Evolutionary conservation across 2,888 invertebrate species (phyloP).

Genomic region (Cephus rjabovi): DNA sequence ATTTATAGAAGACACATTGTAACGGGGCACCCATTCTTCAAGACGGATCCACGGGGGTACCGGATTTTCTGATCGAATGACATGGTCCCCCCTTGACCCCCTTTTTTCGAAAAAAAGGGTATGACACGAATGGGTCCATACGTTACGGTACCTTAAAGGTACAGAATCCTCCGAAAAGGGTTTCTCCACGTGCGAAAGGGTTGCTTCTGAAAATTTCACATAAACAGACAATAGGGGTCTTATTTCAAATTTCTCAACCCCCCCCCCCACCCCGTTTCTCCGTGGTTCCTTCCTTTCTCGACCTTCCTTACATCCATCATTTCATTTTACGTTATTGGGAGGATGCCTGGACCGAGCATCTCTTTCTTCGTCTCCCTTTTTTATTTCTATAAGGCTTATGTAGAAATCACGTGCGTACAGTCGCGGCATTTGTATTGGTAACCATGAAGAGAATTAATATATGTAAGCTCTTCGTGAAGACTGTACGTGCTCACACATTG

Average conservation of each 20-base stretch:
- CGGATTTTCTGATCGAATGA: conserved; percentile 23
- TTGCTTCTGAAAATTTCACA: conserved; percentile 32
- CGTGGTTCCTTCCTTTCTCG: conserved; percentile 27
- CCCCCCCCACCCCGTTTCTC: conserved; percentile 27
- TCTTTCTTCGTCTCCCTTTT: no score
- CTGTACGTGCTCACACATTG: not conserved
- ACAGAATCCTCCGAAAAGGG: conserved; percentile 11
- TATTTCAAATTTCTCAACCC: conserved; percentile 49
- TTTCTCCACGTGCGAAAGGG: conserved; percentile 27
- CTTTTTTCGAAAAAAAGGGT: no score
- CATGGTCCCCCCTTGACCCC: conserved; percentile 1
- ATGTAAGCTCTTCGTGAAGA: conserved; percentile 18
- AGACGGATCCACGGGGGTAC: conserved; percentile 2
- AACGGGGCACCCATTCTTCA: conserved; percentile 1
- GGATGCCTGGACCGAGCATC: conserved; percentile 18
- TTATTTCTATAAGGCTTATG: no score
- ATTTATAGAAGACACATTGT: not conserved
- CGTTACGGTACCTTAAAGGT: no score
- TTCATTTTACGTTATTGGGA: conserved; percentile 24
- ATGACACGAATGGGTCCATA: no score
- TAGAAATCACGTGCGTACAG: no score
- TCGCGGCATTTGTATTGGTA: no score
- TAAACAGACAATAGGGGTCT: conserved; percentile 29
- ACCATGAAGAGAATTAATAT: not conserved
- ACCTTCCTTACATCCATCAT: conserved; percentile 9